A percentile compares a stretch with the other conserved stretches of the same genome.
These are phyloP conservation scores for Drosophila hydei DNA, from an alignment of 1,140 invertebrate genomes.

Conservation along the genomic window DNA sequence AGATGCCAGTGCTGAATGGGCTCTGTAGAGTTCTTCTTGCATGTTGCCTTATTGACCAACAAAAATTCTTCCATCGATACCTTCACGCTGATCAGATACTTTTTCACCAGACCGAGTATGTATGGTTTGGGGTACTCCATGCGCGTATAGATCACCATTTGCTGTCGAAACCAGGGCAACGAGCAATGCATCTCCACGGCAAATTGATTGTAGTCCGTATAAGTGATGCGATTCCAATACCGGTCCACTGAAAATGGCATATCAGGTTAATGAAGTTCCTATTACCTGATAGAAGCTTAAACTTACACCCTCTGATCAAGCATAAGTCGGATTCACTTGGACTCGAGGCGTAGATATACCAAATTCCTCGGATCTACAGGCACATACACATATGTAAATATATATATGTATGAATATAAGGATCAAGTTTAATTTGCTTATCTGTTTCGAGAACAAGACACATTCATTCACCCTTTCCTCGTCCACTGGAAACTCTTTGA, in stretches of 20 bases:
- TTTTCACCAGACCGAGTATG: conserved; percentile 2
- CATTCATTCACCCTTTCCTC: conserved; percentile 42
- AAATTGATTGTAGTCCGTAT: conserved; percentile 48
- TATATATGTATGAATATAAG: conserved; percentile 2
- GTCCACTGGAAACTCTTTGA: conserved; percentile 60
- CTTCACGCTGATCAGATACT: conserved; percentile 35
- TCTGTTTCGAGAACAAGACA: conserved; percentile 26
- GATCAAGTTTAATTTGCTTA: conserved; percentile 28
- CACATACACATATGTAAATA: neutral
- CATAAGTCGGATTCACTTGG: conserved; percentile 30
- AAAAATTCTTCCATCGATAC: conserved; percentile 20
- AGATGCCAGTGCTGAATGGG: conserved; percentile 54
- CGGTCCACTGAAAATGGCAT: conserved; percentile 41
- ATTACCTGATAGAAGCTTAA: neutral
- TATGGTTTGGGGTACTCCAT: conserved; percentile 5
- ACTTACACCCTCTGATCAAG: conserved; percentile 51
- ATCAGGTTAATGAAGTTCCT: neutral
- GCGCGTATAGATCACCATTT: conserved; percentile 54
- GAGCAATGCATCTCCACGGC: conserved; percentile 62
- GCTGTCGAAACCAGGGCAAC: conserved; percentile 60
- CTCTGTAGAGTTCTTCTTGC: conserved; percentile 7
- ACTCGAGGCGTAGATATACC: conserved; percentile 58
- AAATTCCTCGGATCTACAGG: conserved; percentile 52
- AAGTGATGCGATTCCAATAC: conserved; percentile 63
- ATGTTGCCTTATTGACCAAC: conserved; percentile 22